Conservation (phyloP, 2,797 vertebrate species). For the Coregonus sp. region DNA sequence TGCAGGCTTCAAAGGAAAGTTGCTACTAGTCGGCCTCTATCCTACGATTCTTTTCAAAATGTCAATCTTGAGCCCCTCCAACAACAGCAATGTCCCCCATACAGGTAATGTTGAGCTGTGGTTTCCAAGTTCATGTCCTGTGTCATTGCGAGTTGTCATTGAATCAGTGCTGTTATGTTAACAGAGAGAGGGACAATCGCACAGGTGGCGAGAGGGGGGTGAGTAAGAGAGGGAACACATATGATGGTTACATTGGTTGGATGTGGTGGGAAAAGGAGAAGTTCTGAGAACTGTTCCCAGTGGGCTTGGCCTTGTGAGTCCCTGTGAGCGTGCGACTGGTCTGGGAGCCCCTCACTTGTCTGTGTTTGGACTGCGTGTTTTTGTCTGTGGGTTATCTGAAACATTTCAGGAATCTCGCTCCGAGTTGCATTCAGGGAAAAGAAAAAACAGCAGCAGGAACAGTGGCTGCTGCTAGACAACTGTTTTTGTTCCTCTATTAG, state of each 20-base stretch:
- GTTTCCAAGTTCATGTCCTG: background rate
- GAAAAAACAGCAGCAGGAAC: constrained; percentile 34
- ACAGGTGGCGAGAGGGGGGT: constrained; percentile 26
- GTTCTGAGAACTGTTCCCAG: constrained; percentile 46
- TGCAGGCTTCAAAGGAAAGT: background rate
- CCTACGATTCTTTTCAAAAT: background rate
- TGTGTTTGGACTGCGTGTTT: constrained; percentile 77
- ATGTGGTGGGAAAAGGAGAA: constrained; percentile 54
- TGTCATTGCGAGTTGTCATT: background rate
- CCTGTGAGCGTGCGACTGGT: constrained; percentile 63
- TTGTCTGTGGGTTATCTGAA: constrained; percentile 77
- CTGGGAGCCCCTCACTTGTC: constrained; percentile 66
- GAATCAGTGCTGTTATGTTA: background rate
- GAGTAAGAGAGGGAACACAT: constrained; percentile 9
- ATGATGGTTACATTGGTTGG: background rate
- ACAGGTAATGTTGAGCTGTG: background rate
- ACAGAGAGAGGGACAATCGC: background rate
- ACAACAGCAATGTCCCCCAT: background rate
- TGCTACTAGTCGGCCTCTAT: background rate
- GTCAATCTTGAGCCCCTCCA: background rate
- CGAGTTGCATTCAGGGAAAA: constrained; percentile 38
- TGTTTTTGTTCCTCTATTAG: background rate
- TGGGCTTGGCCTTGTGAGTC: constrained; percentile 53
- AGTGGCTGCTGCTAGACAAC: constrained; percentile 12
- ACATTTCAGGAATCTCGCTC: constrained; percentile 75